phyloP scores from a whole-genome alignment of 2,888 invertebrate species.

The Lycia hirtaria region DNA sequence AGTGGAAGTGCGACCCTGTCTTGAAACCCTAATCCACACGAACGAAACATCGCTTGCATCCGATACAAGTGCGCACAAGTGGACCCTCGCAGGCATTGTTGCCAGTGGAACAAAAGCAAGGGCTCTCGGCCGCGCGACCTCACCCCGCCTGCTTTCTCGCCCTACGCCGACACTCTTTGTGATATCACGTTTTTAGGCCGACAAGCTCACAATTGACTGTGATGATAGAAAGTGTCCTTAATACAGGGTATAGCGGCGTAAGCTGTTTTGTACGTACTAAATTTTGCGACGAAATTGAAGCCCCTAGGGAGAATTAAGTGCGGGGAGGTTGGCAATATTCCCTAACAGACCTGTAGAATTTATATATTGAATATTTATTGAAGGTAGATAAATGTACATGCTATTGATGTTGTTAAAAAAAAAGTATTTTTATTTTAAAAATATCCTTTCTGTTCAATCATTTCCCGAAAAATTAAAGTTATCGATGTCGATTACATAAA shows the following conservation, averaged over 20 bases:
- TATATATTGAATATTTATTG: constrained; percentile 1
- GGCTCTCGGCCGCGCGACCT: constrained; percentile 75
- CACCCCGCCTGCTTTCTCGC: constrained; percentile 60
- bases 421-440: no score
- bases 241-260: constrained; percentile 47
- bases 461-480: no score
- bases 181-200: constrained; percentile 81
- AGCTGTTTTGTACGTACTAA: constrained; percentile 33
- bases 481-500: no score
- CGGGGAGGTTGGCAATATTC: constrained; percentile 13
- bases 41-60: constrained; percentile 81
- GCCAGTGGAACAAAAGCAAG: constrained; percentile 80
- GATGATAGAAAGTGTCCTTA: constrained; percentile 63
- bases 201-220: constrained; percentile 64
- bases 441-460: no score
- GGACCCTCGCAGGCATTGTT: constrained; percentile 75
- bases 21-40: constrained; percentile 66
- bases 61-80: constrained; percentile 76
- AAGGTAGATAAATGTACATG: no score
- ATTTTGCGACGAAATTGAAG: constrained; percentile 24
- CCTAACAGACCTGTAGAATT: constrained; percentile 2
- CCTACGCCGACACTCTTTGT: constrained; percentile 72
- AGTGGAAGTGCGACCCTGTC: constrained; percentile 55
- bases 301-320: constrained; percentile 19
- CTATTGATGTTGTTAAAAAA: no score